Percentiles rank a stretch among this genome's conserved stretches.
phyloP scores from a whole-genome alignment of 2,113 vertebrate genomes.

The Rhadina sibilatrix region DNA sequence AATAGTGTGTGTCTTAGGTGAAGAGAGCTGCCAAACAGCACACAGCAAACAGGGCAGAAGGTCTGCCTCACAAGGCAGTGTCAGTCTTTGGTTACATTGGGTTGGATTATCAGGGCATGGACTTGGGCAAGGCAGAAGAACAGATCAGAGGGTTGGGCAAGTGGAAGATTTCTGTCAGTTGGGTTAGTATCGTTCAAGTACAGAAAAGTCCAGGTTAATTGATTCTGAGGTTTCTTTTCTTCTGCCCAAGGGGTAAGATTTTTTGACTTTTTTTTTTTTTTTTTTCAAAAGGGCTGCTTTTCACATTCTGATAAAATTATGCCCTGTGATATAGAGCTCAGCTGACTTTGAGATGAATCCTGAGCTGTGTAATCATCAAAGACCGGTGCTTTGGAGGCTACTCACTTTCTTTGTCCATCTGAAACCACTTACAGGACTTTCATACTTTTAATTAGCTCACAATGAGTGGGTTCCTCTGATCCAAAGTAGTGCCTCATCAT shows the following conservation, averaged over 20 bases:
- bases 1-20: slow-evolving; percentile 44
- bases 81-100: background rate
- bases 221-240: background rate
- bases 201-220: background rate
- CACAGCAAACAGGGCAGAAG: slow-evolving; percentile 21
- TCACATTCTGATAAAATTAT: background rate
- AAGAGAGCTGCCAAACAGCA: slow-evolving; percentile 38
- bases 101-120: background rate
- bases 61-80: background rate
- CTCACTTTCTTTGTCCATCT: background rate
- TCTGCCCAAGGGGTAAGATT: background rate
- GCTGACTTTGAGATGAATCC: background rate
- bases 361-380: background rate
- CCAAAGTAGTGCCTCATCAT: background rate
- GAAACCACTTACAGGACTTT: background rate
- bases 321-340: accelerated
- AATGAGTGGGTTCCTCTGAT: background rate
- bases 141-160: background rate
- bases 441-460: background rate
- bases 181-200: background rate
- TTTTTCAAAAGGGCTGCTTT: background rate
- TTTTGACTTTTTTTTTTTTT: too few relatives aligned
- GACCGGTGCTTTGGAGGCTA: background rate
- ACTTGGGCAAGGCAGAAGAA: background rate
- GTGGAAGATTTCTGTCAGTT: background rate